These are phyloP conservation scores for Taphrorychus bicolor DNA, from an alignment of 2,888 invertebrate genomes.

Conservation along the genomic window DNA sequence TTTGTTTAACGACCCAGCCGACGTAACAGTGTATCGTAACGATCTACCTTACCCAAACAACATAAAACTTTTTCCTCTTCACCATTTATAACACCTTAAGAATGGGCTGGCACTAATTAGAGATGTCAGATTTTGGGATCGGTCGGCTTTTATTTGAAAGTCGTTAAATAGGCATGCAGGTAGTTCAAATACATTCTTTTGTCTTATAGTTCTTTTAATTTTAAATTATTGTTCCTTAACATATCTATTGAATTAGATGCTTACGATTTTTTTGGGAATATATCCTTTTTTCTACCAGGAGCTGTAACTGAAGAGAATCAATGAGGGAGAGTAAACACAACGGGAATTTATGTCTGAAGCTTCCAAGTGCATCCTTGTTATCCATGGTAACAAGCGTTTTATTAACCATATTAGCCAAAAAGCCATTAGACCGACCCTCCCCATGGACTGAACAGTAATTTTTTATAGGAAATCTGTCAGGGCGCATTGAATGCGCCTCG, in stretches of 20 bases:
- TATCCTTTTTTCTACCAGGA: no score
- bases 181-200: no score
- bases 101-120: conserved; percentile 28
- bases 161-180: no score
- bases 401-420: conserved; percentile 36
- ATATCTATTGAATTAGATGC: no score
- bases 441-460: conserved; percentile 28
- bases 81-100: conserved; percentile 32
- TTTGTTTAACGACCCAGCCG: conserved; percentile 22
- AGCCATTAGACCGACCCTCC: conserved; percentile 35
- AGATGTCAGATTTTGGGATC: conserved; percentile 1
- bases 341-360: background rate
- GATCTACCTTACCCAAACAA: conserved; percentile 36
- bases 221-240: no score
- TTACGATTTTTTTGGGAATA: no score
- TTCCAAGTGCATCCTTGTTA: background rate
- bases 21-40: conserved; percentile 33
- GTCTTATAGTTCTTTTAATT: no score
- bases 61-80: conserved; percentile 29
- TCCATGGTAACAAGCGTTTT: conserved; percentile 29
- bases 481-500: conserved; percentile 24
- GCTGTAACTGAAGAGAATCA: no score
- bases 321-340: no score
- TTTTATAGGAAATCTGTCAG: conserved; percentile 34
- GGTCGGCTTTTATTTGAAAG: background rate